A percentile compares a stretch with the other conserved stretches of the same genome.
Evolutionary conservation across 2,113 vertebrate species (phyloP).

Genomic region (Colossoma macropomum): DNA sequence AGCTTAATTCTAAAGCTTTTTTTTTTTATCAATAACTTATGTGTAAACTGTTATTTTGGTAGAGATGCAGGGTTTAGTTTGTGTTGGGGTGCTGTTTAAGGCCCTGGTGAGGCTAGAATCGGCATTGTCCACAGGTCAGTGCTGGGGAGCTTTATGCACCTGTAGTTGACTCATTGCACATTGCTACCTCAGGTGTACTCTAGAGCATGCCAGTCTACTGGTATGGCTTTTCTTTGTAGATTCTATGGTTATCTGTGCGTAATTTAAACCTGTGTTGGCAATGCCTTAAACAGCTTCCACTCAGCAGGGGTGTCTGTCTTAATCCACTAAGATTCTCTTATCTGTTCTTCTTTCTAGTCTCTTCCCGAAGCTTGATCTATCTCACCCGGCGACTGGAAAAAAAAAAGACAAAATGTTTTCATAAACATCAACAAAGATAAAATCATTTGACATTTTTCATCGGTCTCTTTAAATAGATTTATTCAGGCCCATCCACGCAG

Average conservation of each 20-base stretch:
- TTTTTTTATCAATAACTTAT: too few relatives aligned
- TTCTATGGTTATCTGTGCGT: neutral
- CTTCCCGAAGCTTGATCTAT: constrained; percentile 52
- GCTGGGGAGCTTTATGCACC: too few relatives aligned
- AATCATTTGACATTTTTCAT: constrained; percentile 57
- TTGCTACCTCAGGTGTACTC: too few relatives aligned
- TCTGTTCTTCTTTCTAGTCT: constrained; percentile 8
- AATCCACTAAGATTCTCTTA: neutral
- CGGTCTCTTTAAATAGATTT: constrained; percentile 65
- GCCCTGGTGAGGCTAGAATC: too few relatives aligned
- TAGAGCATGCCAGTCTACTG: too few relatives aligned
- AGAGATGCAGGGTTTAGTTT: too few relatives aligned
- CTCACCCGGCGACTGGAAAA: constrained; percentile 71
- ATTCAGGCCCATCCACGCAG: constrained; percentile 52
- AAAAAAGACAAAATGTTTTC: neutral
- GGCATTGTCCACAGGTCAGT: too few relatives aligned
- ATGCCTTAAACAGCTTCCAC: neutral
- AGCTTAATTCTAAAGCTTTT: too few relatives aligned
- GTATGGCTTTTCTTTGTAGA: neutral
- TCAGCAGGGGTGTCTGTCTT: neutral
- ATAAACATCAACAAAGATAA: constrained; percentile 44
- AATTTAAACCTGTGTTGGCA: neutral
- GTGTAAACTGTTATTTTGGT: too few relatives aligned
- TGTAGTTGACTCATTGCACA: too few relatives aligned
- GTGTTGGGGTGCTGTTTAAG: too few relatives aligned